Percentiles rank a stretch among this genome's conserved stretches.
phyloP scores from a whole-genome alignment of 2,113 vertebrate species.

The Xiphophorus maculatus region DNA sequence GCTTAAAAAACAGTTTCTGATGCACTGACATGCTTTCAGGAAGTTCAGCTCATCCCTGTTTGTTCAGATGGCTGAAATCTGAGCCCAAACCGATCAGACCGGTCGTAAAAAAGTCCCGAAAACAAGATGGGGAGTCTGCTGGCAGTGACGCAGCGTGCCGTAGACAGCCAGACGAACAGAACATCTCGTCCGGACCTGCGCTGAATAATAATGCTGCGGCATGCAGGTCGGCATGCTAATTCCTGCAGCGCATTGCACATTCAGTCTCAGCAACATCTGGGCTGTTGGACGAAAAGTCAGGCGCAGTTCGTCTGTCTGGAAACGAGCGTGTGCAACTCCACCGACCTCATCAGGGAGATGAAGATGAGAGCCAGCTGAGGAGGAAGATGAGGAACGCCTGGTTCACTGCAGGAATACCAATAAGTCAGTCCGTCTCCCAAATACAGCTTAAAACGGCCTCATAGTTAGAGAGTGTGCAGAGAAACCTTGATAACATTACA shows the following conservation, averaged over 20 bases:
- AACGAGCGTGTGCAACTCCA: neutral
- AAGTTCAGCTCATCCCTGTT: neutral
- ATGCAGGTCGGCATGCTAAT: constrained; percentile 52
- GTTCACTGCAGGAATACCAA: constrained; percentile 42
- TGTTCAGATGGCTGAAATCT: neutral
- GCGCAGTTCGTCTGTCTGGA: constrained; percentile 8
- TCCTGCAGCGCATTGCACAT: constrained; percentile 4
- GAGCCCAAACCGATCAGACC: neutral
- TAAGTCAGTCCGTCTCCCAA: neutral
- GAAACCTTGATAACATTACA: too few species aligned
- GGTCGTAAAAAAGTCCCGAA: neutral
- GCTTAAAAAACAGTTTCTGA: neutral
- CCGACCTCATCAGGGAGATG: constrained; percentile 34
- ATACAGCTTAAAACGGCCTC: neutral
- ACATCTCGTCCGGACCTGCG: constrained; percentile 39
- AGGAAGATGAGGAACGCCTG: constrained; percentile 24
- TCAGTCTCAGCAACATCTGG: constrained; percentile 48
- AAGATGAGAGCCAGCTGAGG: constrained; percentile 14
- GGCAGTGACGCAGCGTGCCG: constrained; percentile 17
- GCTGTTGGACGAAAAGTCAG: neutral
- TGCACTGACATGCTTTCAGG: neutral
- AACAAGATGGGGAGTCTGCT: constrained; percentile 15
- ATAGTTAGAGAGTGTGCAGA: neutral
- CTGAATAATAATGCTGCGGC: constrained; percentile 56
- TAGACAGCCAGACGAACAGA: constrained; percentile 32